Base-by-base conservation (phyloP, 2,888 invertebrate genomes). In the Perithous albicinctus region DNA sequence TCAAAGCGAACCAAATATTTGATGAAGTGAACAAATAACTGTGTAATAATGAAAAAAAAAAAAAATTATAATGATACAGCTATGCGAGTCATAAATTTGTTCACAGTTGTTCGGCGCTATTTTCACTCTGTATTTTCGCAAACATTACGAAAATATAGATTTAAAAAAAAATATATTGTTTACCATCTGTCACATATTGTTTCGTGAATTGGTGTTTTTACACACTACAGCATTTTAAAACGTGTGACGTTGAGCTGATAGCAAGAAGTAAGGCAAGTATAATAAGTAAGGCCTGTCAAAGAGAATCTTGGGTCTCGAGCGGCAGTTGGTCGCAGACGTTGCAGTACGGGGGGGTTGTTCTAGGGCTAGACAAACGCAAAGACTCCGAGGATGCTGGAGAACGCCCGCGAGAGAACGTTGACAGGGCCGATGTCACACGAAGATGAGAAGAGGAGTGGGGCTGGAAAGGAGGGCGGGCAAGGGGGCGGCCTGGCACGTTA, bases 211-310 rank as follows among this genome's bases (percentile, higher is more conserved):
- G 48, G 1, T 18, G 15, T 48, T 48, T 8, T 1, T 29, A 1
- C 4, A 7, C 48, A 26, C 7, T 26, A 12, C n/a, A 54, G 8
- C 3, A 26, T 56, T 23, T 4, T n/a, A 56, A 56, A 64, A 43
- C 46, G 20, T 54, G 67, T 54, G 20, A 69, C 20, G 48, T 48
- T 10, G 51, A 15, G 8, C 26, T 26, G 41, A 41, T 41, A 35
- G 69, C 54, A 41, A 8, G 38, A 29, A n/a, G 61, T 54, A 51
- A 81, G 74, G 18, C 10, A 59, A 70, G 64, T 72, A 59, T 78
- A 72, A 82, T 82, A 78, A n/a, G n/a, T 56, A 78, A 82, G 66
- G 70, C 78, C 82, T 75, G 82, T 82, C 78, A 78, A 76, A 78
- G 82, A 78, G 73, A n/a, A 78, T 66, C 64, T 66, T 66, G 32